Base-by-base conservation (phyloP, 2,888 invertebrate species). In the Cephus rjabovi region DNA sequence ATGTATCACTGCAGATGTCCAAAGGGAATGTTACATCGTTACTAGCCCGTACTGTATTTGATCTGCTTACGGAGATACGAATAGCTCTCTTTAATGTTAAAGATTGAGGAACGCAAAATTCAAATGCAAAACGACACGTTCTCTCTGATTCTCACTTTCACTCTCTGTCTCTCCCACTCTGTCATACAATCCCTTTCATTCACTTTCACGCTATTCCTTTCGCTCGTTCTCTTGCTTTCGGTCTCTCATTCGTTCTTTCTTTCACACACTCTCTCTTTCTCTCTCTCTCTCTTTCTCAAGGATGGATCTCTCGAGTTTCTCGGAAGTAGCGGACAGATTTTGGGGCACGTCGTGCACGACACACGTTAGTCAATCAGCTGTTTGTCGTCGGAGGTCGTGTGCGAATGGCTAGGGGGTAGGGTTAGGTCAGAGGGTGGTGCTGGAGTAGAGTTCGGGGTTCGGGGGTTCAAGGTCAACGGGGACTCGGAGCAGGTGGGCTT, bases 401-500 rank as follows among this genome's bases (percentile, higher is more conserved):
- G 84, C 83, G 84, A 89, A 86, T 87, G 88, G 86, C 86, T 87
- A 86, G 86, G 86, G 86, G 83, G 71, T 33, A 87, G 86, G 86
- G 84, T 86, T 84, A 87, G 86, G 83, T 87, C 85, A 84, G 84
- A 86, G 85, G 87, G 83, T 87, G 86, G 85, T 88, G 89, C 88
- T 87, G 83, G 75, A 77, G 79, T 70, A 78, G 74, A 76, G 74
- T 71, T 74, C 77, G 77, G 79, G 75, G 79, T 71, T 80, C 79
- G 83, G 86, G 86, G 85, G 85, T 90, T 89, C 87, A 88, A 87
- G 90, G 91, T 91, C 90, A 91, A 91, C 91, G 91, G 86, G 91
- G 91, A 88, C 91, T 91, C 83, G 91, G 91, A 83, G 91, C 91
- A 79, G 90, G 91, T 86, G 91, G 91, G 88, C 91, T 91, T 82